Percentiles rank a stretch among this genome's conserved stretches.
phyloP scores from a whole-genome alignment of 2,888 invertebrate genomes.

The Steinernema hermaphroditum region DNA sequence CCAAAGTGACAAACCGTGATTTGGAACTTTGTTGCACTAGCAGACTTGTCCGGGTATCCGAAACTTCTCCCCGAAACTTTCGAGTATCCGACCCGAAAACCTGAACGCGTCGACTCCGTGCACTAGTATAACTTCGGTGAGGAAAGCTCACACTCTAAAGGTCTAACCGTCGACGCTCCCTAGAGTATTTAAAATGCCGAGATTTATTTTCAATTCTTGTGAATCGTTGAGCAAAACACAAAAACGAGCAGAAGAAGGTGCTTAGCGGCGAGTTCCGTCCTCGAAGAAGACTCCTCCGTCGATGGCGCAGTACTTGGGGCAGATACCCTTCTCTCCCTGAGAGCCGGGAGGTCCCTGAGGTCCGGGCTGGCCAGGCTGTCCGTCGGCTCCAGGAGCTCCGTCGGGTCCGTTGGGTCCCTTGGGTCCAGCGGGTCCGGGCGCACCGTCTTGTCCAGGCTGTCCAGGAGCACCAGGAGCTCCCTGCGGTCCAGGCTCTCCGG shows the following conservation, averaged over 20 bases:
- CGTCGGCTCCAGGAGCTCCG: conserved; percentile 24
- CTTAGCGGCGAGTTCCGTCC: conserved; percentile 48
- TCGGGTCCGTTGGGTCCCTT: conserved; percentile 28
- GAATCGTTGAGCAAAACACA: too few relatives aligned
- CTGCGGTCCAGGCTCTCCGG: conserved; percentile 4
- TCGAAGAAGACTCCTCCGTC: conserved; percentile 58
- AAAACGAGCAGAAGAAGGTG: not conserved
- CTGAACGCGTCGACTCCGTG: too few relatives aligned
- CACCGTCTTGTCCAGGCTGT: conserved; percentile 4
- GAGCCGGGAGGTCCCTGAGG: conserved; percentile 48
- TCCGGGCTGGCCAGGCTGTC: conserved; percentile 42
- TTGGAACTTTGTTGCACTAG: not conserved
- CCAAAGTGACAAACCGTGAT: too few relatives aligned
- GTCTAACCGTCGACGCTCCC: too few relatives aligned
- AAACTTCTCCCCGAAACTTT: too few relatives aligned
- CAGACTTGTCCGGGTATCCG: conserved; percentile 35
- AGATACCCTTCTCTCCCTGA: conserved; percentile 50
- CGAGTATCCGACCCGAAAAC: too few relatives aligned
- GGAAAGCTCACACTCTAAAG: too few relatives aligned
- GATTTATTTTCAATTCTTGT: too few relatives aligned
- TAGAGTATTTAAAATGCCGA: too few relatives aligned
- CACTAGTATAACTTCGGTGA: too few relatives aligned
- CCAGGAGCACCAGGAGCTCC: not conserved
- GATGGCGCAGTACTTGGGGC: conserved; percentile 55
- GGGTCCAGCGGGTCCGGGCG: not conserved